Evolutionary conservation across 2,797 vertebrate species (phyloP), one percentile per base, ranked within the genome.

Genomic region (Anguilla anguilla): DNA sequence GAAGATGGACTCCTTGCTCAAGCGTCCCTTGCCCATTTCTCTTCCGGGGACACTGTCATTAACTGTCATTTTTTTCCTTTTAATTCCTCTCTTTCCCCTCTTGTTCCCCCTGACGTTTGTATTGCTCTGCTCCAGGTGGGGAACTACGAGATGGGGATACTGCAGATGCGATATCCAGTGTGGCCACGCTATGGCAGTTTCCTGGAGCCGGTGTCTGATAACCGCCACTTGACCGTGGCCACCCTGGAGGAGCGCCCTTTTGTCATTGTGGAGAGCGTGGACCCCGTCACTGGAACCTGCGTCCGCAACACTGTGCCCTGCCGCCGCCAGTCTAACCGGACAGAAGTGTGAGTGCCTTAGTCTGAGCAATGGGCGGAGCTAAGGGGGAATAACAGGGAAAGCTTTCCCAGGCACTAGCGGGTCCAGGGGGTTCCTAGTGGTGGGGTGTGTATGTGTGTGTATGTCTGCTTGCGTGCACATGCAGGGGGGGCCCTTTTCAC

Each of bases 271-370:
- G 98, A 99, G 96, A 95, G 97, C 4, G 98, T 98, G 0, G 98
- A 99, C 91, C 96, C 97, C 0, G 90, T 93, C 90, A 98, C 98
- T 0, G 98, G 98, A 0, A 97, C 97, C 85, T 99, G 98, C 0
- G 97, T 99, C 79, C 97, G 98, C 94, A 99, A 98, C 96, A 99
- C 98, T 0, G 98, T 99, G 31, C 98, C 98, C 89, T 99, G 98
- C 94, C 96, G 98, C 72, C 96, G 98, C 85, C 98, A 99, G 89
- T 98, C 97, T 94, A 99, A 98, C 93, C 97, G 96, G 92, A 96
- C 96, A 0, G 96, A 97, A 86, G 69, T 90, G 96, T 97, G 89
- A 96, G 95, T 91, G 53, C 46, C 64, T 93, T 91, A 28, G 28
- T 69, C 64, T 69, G 64, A 69, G 64, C 64, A 15, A 69, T 9